Evolutionary conservation across 2,113 vertebrate species (phyloP), one percentile per base, ranked within the genome.

Genomic region (western clawed frog (Xenopus tropicalis)): DNA sequence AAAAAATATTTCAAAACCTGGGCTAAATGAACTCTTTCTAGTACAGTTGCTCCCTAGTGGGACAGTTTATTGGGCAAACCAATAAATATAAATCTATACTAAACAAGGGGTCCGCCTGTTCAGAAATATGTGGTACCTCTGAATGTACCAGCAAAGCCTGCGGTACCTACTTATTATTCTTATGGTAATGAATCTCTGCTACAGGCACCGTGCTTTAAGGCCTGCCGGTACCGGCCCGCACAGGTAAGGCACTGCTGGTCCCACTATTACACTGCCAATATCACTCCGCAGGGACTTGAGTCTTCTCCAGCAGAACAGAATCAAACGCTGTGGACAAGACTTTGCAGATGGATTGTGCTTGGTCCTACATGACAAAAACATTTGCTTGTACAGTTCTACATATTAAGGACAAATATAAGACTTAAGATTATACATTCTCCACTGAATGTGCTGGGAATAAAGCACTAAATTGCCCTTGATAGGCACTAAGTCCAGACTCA

Each of bases 261-360:
- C 9, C 9, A 4, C 25, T 29, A 10, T 65, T 77, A 54, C 46
- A 12, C 13, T 12, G 13, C 12, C 3, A 46, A 29, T 1, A 10
- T 59, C 46, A 69, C 69, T 63, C 79, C 19, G 12, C 19, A 62
- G 78, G 72, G 24, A 58, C 77, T 93, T 92, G 98, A 16, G 96
- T 85, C 83, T 98, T 99, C 78, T 95, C 95, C 0, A 93, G 93
- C 75, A 99, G 70, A 19, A 90, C 94, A 0, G 95, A 93, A 83
- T 99, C 96, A 42, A 99, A 99, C 3, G 93, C 95, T 6, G 94
- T 86, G 0, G 97, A 95, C 66, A 99, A 83, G 46, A 96, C 92
- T 86, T 96, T 98, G 88, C 96, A 99, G 86, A 99, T 96, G 19
- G 96, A 90, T 85, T 99, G 97, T 78, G 96, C 97, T 82, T 98